These are phyloP conservation scores for Cyphomyrus plagiostoma DNA, from an alignment of 2,113 vertebrate genomes.

Conservation along the genomic window DNA sequence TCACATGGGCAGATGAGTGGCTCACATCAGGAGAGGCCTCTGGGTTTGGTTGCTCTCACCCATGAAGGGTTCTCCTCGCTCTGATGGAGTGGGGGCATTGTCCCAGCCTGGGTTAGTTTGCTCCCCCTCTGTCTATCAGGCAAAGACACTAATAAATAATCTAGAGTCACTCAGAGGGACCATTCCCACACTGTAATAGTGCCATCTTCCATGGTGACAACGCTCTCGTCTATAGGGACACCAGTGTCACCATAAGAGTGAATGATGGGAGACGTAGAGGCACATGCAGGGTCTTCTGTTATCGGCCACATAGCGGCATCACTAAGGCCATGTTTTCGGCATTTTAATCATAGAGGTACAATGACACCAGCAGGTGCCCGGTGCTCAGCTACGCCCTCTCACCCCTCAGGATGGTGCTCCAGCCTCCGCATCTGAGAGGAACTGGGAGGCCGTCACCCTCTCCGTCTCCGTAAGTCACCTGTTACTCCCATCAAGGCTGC, in stretches of 20 bases:
- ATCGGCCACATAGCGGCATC: not conserved
- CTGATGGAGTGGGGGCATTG: not conserved
- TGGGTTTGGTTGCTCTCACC: not conserved
- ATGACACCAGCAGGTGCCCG: no score
- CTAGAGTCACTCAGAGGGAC: not conserved
- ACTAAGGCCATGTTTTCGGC: not conserved
- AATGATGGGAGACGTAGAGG: not conserved
- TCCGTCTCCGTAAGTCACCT: slow-evolving; percentile 67
- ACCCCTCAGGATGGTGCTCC: slow-evolving; percentile 64
- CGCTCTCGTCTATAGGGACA: not conserved
- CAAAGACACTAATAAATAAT: not conserved
- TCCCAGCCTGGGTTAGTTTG: not conserved
- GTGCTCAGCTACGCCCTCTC: slow-evolving; percentile 20
- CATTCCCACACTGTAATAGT: not conserved
- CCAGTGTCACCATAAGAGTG: not conserved
- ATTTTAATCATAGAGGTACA: not conserved
- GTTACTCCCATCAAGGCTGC: not conserved
- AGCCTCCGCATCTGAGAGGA: slow-evolving; percentile 62
- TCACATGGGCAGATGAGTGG: not conserved
- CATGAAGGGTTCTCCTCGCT: not conserved
- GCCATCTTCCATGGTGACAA: not conserved
- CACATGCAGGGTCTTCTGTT: not conserved
- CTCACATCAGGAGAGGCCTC: not conserved
- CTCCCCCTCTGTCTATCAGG: not conserved
- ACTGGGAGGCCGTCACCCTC: slow-evolving; percentile 75